These are phyloP conservation scores for Phyllotreta striolata DNA, from an alignment of 2,888 invertebrate species.

Conservation along the genomic window DNA sequence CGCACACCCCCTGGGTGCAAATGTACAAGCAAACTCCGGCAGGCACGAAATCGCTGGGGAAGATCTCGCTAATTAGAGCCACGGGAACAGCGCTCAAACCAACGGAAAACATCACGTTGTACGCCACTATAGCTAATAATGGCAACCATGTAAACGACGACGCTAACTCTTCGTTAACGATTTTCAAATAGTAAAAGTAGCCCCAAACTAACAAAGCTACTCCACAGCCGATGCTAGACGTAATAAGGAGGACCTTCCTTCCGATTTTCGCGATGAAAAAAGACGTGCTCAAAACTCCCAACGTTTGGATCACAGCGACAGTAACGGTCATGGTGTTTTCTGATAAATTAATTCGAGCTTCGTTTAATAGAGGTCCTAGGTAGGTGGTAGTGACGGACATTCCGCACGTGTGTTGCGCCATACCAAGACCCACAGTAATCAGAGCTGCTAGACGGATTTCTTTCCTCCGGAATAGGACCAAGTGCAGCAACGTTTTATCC, in stretches of 20 bases:
- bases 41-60: constrained; percentile 23
- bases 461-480: constrained; percentile 11
- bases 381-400: background rate
- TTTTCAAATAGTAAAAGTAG: constrained; percentile 14
- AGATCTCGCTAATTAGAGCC: constrained; percentile 21
- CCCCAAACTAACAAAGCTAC: constrained; percentile 5
- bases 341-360: background rate
- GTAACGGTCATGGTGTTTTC: constrained; percentile 10
- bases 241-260: constrained; percentile 3
- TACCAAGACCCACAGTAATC: background rate
- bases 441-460: background rate
- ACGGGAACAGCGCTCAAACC: constrained; percentile 27
- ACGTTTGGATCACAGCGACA: background rate
- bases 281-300: background rate
- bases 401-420: background rate
- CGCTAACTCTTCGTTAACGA: background rate
- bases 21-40: constrained; percentile 18
- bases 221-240: background rate
- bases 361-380: constrained; percentile 3
- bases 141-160: constrained; percentile 1
- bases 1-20: background rate
- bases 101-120: constrained; percentile 11
- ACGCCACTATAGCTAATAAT: background rate
- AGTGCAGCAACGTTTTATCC: background rate
- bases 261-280: constrained; percentile 3